Conservation (phyloP, 2,113 vertebrate genomes). For the Pseudorasbora parva region DNA sequence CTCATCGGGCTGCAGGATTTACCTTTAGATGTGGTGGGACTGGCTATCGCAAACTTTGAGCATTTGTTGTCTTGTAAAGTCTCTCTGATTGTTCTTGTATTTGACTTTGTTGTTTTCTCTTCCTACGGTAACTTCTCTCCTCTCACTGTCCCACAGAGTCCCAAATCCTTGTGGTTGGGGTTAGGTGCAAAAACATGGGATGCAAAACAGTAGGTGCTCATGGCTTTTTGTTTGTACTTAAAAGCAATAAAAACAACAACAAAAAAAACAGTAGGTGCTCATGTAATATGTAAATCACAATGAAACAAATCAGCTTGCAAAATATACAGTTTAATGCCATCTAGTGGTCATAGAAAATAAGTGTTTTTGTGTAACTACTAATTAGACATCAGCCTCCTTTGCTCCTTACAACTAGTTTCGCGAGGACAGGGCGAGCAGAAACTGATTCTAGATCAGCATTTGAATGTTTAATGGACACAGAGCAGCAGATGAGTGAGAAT, state of each 20-base stretch:
- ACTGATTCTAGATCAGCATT: not conserved
- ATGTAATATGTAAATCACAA: constrained; percentile 9
- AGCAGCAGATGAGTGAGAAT: constrained; percentile 17
- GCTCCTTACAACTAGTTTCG: not conserved
- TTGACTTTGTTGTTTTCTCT: not conserved
- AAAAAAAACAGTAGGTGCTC: constrained; percentile 85
- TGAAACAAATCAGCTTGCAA: not conserved
- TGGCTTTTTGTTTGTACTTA: too few species aligned
- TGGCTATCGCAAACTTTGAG: not conserved
- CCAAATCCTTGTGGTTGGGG: constrained; percentile 69
- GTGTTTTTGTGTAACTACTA: not conserved
- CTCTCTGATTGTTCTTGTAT: accelerated
- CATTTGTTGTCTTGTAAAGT: not conserved
- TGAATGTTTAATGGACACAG: not conserved
- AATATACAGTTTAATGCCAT: constrained; percentile 7
- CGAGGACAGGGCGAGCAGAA: not conserved
- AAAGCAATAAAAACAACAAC: too few species aligned
- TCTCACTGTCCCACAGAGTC: constrained; percentile 63
- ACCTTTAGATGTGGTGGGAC: not conserved
- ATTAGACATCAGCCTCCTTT: not conserved
- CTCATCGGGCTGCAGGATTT: not conserved
- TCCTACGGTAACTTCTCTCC: not conserved
- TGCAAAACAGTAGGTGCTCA: constrained; percentile 87
- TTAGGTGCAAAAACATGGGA: constrained; percentile 87
- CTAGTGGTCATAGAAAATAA: constrained; percentile 13